These are phyloP conservation scores for Cheilosia vernalis DNA, from an alignment of 2,888 invertebrate genomes.

Conservation along the genomic window DNA sequence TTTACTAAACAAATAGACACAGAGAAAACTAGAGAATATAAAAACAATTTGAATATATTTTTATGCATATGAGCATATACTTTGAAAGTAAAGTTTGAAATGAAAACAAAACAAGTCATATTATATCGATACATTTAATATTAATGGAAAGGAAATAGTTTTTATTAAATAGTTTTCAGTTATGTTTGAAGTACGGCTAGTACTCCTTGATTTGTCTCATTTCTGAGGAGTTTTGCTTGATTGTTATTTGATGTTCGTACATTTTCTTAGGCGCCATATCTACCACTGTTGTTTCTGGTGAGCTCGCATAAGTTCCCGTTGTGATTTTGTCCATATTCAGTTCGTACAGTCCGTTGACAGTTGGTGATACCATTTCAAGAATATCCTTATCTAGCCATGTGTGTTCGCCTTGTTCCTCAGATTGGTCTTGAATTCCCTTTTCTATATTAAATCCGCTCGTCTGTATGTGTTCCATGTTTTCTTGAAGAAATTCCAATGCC, in stretches of 20 bases:
- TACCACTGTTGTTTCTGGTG: constrained; percentile 36
- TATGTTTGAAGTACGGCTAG: constrained; percentile 27
- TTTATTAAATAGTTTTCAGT: constrained; percentile 1
- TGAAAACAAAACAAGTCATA: constrained; percentile 36
- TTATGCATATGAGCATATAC: constrained; percentile 11
- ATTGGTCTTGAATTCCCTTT: background rate
- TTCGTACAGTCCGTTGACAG: constrained; percentile 73
- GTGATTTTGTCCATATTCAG: constrained; percentile 74
- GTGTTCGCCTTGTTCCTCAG: background rate
- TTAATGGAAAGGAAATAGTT: constrained; percentile 62
- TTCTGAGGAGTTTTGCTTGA: constrained; percentile 68
- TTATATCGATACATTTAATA: constrained; percentile 38
- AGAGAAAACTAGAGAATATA: constrained; percentile 9
- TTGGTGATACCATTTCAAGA: constrained; percentile 73
- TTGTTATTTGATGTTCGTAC: constrained; percentile 40
- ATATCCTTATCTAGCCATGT: constrained; percentile 72
- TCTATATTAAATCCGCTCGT: constrained; percentile 77
- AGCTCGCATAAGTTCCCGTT: constrained; percentile 10
- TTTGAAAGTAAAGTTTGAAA: constrained; percentile 7
- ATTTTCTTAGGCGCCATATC: constrained; percentile 56
- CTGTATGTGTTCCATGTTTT: constrained; percentile 71
- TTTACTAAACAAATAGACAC: constrained; percentile 33
- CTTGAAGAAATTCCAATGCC: constrained; percentile 52
- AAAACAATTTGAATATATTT: constrained; percentile 4
- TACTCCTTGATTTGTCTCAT: constrained; percentile 63